Conservation (phyloP, 2,113 vertebrate genomes). For the Rafetus swinhoei region DNA sequence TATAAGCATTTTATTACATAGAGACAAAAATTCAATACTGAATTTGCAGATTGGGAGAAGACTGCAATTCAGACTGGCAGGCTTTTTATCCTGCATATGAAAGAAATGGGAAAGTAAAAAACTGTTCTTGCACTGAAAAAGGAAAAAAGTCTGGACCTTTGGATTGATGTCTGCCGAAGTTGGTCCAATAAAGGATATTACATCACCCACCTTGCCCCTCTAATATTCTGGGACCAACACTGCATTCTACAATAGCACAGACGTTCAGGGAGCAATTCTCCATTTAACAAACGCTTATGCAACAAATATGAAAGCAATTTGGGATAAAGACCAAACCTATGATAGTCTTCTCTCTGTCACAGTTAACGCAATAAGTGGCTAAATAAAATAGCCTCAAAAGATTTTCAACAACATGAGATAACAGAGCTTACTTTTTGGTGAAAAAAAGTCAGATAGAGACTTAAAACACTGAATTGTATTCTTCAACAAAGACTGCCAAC, state of each 20-base stretch:
- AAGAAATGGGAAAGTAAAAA: not conserved
- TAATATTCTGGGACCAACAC: not conserved
- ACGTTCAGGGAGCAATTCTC: fast-evolving
- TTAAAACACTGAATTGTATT: not conserved
- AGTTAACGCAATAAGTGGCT: not conserved
- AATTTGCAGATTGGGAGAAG: not conserved
- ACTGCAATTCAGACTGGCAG: not conserved
- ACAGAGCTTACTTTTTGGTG: fast-evolving
- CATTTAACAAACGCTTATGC: not conserved
- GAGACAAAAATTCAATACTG: not conserved
- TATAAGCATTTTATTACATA: not conserved
- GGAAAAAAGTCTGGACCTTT: not conserved
- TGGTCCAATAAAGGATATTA: not conserved
- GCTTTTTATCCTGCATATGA: not conserved
- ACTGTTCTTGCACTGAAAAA: not conserved
- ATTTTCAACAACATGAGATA: not conserved
- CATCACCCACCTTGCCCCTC: not conserved
- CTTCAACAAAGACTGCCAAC: not conserved
- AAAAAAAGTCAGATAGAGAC: not conserved
- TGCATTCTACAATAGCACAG: not conserved
- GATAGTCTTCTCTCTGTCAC: not conserved
- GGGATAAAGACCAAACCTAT: not conserved
- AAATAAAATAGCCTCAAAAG: fast-evolving
- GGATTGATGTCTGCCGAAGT: not conserved
- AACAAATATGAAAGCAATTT: not conserved